A percentile compares a stretch with the other conserved stretches of the same genome.
Conservation (phyloP, 1,140 invertebrate species). For the Maconellicoccus hirsutus region DNA sequence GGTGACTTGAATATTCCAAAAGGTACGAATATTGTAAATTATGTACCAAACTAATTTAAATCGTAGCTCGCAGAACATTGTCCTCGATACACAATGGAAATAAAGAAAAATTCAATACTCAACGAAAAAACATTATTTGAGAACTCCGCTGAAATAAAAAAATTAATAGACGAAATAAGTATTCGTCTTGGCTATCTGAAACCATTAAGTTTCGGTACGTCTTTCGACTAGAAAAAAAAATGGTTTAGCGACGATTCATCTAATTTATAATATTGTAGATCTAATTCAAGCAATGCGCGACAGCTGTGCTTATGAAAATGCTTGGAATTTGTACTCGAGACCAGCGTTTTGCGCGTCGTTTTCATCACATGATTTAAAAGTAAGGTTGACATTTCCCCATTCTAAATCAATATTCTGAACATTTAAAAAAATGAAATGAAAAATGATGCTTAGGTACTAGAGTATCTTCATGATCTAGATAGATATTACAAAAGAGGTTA, state of each 20-base stretch:
- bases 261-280: too few species aligned
- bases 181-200: slow-evolving; percentile 29
- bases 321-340: slow-evolving; percentile 39
- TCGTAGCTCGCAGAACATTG: too few species aligned
- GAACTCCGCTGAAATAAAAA: slow-evolving; percentile 22
- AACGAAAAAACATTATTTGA: slow-evolving; percentile 27
- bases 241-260: too few species aligned
- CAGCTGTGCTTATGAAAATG: slow-evolving; percentile 63
- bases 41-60: too few species aligned
- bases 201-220: too few species aligned
- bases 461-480: slow-evolving; percentile 65
- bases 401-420: too few species aligned
- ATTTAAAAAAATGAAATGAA: not conserved
- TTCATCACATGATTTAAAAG: slow-evolving; percentile 25
- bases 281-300: slow-evolving; percentile 44
- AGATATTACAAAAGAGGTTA: slow-evolving; percentile 65
- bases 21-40: too few species aligned
- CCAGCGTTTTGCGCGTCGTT: slow-evolving; percentile 28
- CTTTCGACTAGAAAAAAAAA: too few species aligned
- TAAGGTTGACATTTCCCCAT: not conserved
- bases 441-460: slow-evolving; percentile 45
- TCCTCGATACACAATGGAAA: not conserved
- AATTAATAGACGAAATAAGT: slow-evolving; percentile 27
- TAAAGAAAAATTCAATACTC: not conserved
- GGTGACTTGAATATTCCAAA: too few species aligned